Evolutionary conservation across 2,888 invertebrate genomes (phyloP), one percentile per base, ranked within the genome.

Genomic region (Pyrgus malvae): DNA sequence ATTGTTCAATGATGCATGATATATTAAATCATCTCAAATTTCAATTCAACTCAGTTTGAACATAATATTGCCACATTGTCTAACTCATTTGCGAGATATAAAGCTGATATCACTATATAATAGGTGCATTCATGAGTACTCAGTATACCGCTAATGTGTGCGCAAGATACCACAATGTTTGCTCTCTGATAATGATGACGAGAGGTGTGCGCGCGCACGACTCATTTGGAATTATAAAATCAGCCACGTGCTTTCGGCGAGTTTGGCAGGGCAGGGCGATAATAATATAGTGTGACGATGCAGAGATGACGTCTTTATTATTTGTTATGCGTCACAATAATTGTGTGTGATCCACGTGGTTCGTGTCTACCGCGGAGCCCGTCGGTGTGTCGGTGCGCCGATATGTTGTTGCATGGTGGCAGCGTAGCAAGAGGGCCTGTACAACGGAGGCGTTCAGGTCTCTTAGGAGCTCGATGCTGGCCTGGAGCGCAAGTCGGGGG

Each of bases 381-480:
- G 73, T 70, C 64, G 62, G 70, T 66, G 62, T 68, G 69, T 74
- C 75, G 78, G 79, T 70, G 75, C 74, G 82, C 72, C 87, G 89
- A 80, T 84, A 90, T 90, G 90, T 84, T 83, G 85, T 83, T 87
- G 84, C 74, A 82, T 90, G 83, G 78, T 74, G 68, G 70, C 65
- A 62, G 68, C 69, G 70, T 67, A 76, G 74, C 68, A 76, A 80
- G 82, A 79, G 83, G 82, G 80, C 79, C 79, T 78, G 78, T 83
- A 89, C 83, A 80, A 90, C 90, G 90, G 89, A 89, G 88, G 82
- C 88, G 74, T 82, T 90, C 78, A 85, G 87, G 77, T 79, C 80
- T 75, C 78, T 90, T 74, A 86, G 83, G 77, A 85, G 78, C 72
- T 84, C 87, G 72, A 90, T 90, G 89, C 83, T 88, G 79, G 78